Conservation (phyloP, 35 echinoderm and acorn worm species). For the Ophiothrix spiculata region DNA sequence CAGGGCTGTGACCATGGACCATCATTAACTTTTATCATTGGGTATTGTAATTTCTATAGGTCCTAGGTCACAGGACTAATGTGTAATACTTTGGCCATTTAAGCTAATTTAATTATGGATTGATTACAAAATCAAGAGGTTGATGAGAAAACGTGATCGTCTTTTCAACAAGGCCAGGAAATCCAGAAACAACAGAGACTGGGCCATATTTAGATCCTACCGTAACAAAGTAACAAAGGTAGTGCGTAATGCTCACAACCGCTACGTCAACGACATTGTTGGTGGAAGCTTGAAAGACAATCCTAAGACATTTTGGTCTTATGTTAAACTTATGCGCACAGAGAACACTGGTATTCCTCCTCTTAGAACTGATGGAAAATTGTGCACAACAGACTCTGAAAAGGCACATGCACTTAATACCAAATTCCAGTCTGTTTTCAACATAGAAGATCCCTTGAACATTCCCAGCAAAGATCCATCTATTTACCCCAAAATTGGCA, state of each 20-base stretch:
- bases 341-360: constrained; percentile 43
- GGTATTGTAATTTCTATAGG: too few relatives aligned
- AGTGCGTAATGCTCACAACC: background rate
- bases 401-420: constrained; percentile 32
- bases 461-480: background rate
- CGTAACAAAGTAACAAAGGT: constrained; percentile 18
- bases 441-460: background rate
- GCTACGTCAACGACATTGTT: constrained; percentile 33
- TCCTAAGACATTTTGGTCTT: constrained; percentile 46
- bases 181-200: background rate
- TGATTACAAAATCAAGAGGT: too few relatives aligned
- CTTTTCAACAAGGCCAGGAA: constrained; percentile 16
- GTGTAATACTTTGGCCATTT: too few relatives aligned
- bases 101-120: too few relatives aligned
- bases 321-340: constrained; percentile 1
- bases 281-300: constrained; percentile 31
- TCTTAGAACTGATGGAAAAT: constrained; percentile 21
- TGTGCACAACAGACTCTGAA: constrained; percentile 14
- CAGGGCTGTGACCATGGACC: too few relatives aligned
- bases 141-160: constrained; percentile 43
- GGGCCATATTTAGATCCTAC: background rate
- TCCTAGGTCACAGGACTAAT: too few relatives aligned
- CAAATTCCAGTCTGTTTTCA: constrained; percentile 24
- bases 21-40: too few relatives aligned
- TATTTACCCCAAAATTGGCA: constrained; percentile 2